A percentile compares a stretch with the other conserved stretches of the same genome.
phyloP scores from a whole-genome alignment of 2,888 invertebrate genomes.

The Lasius platythorax region DNA sequence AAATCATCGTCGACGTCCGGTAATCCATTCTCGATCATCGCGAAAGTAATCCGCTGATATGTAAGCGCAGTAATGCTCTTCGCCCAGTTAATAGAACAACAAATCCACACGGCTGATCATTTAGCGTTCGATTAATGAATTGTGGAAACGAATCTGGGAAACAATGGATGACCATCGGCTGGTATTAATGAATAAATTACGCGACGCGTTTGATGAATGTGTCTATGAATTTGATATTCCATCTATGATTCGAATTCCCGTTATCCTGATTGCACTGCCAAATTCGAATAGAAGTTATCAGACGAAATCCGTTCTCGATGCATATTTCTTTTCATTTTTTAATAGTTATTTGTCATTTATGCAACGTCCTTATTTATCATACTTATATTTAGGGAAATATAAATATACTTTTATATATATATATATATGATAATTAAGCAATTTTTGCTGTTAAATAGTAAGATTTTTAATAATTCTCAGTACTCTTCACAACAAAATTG shows the following conservation, averaged over 20 bases:
- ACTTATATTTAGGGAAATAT: not conserved
- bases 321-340: not conserved
- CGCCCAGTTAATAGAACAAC: constrained; percentile 51
- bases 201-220: constrained; percentile 38
- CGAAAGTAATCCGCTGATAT: constrained; percentile 43
- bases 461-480: not conserved
- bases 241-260: constrained; percentile 5
- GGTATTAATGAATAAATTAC: constrained; percentile 64
- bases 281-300: not conserved
- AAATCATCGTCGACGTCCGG: not conserved
- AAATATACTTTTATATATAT: not conserved
- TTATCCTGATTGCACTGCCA: not conserved
- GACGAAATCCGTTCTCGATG: not conserved
- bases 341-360: not conserved
- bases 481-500: not conserved
- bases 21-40: constrained; percentile 28
- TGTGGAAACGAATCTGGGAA: constrained; percentile 59
- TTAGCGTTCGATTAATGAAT: constrained; percentile 62
- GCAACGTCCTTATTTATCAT: not conserved
- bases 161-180: constrained; percentile 57
- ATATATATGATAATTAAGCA: not conserved
- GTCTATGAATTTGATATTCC: constrained; percentile 37
- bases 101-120: constrained; percentile 56
- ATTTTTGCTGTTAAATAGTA: not conserved
- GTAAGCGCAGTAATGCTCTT: constrained; percentile 29